A percentile compares a stretch with the other conserved stretches of the same genome.
Conservation (phyloP, 2,113 vertebrate genomes). For the Aythya baeri region DNA sequence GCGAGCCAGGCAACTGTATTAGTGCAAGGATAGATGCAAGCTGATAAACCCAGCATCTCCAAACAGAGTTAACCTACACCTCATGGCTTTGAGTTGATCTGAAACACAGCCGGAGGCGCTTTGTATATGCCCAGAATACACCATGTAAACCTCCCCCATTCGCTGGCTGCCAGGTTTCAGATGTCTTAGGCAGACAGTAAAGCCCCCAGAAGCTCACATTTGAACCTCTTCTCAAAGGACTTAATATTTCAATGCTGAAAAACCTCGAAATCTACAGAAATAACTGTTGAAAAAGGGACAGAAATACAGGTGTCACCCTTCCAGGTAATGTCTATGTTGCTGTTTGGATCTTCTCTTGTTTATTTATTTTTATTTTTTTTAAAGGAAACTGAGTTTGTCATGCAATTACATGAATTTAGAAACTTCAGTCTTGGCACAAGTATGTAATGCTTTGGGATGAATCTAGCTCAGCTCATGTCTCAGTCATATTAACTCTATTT, state of each 20-base stretch:
- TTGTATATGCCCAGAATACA: neutral
- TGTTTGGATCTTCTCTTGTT: neutral
- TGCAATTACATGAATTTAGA: neutral
- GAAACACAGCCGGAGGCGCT: neutral
- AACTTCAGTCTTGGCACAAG: neutral
- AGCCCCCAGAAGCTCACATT: neutral
- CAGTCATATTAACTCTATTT: neutral
- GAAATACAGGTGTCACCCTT: neutral
- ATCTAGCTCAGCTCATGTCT: neutral
- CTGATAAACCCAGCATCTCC: neutral
- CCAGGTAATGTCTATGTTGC: neutral
- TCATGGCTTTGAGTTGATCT: neutral
- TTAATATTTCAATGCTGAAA: neutral
- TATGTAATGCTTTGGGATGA: neutral
- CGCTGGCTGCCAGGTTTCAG: neutral
- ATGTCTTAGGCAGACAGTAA: neutral
- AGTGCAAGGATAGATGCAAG: neutral
- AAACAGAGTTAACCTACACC: neutral
- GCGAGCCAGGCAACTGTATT: neutral
- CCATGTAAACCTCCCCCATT: neutral
- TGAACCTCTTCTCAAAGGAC: neutral
- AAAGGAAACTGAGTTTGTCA: neutral
- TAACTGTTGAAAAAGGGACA: neutral
- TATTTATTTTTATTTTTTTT: neutral
- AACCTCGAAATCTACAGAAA: neutral